These are phyloP conservation scores for Lycaon pictus DNA, from an alignment of 2,113 vertebrate species.

Conservation along the genomic window DNA sequence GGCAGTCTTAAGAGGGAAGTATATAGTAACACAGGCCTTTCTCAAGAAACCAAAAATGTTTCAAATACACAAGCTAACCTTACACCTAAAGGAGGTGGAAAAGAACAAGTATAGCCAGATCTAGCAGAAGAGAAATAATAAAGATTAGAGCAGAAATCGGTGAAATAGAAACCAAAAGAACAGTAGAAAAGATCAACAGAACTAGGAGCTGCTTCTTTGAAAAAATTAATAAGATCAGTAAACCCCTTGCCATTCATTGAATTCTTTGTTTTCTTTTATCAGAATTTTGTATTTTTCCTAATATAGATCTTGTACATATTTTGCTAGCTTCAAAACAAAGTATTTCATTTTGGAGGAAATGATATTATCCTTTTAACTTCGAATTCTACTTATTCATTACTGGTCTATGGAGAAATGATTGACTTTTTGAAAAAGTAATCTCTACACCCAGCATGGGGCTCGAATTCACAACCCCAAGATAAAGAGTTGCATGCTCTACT, in stretches of 20 bases:
- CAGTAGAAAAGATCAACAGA: background rate
- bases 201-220: background rate
- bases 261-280: background rate
- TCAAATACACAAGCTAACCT: background rate
- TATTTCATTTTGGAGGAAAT: background rate
- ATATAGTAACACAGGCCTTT: background rate
- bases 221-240: background rate
- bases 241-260: background rate
- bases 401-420: background rate
- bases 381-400: background rate
- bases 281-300: background rate
- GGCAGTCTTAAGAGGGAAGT: background rate
- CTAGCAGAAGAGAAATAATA: too few species aligned
- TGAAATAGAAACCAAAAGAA: background rate
- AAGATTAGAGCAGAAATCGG: background rate
- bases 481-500: background rate
- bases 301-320: background rate
- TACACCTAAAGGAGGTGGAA: too few species aligned
- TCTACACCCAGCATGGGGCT: background rate
- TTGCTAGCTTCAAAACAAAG: background rate
- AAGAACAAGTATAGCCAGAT: too few species aligned
- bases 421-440: background rate
- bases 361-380: background rate
- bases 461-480: background rate
- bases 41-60: background rate